Percentiles rank a stretch among this genome's conserved stretches.
Conservation (phyloP, 2,113 vertebrate species). For the Glaucidium brasilianum region DNA sequence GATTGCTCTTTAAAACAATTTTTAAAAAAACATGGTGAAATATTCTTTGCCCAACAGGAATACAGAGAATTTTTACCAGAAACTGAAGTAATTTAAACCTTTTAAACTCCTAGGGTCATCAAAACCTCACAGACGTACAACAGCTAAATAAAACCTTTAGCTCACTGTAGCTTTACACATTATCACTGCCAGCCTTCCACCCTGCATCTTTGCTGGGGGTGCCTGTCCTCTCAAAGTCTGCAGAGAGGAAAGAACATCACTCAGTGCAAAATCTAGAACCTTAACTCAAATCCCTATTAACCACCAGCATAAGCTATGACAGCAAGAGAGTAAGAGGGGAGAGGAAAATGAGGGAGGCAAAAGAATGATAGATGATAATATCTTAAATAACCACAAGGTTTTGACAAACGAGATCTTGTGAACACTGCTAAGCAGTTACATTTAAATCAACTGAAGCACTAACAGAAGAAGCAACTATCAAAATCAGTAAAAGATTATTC, state of each 20-base stretch:
- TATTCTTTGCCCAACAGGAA: neutral
- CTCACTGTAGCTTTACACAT: neutral
- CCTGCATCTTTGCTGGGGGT: neutral
- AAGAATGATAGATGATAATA: slow-evolving; percentile 52
- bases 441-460: slow-evolving; percentile 3
- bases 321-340: neutral
- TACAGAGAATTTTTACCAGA: neutral
- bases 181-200: neutral
- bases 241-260: neutral
- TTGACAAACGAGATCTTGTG: slow-evolving; percentile 34
- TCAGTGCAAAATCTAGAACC: neutral
- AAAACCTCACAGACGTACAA: neutral
- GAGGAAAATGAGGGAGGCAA: slow-evolving; percentile 27
- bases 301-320: neutral
- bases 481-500: slow-evolving; percentile 28
- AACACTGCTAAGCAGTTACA: neutral
- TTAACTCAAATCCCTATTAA: neutral
- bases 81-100: neutral
- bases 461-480: neutral
- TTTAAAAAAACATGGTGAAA: neutral
- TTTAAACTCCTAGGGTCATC: neutral
- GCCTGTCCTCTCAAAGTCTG: neutral
- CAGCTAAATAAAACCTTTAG: neutral
- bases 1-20: neutral
- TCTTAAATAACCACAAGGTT: slow-evolving; percentile 44